A percentile compares a stretch with the other conserved stretches of the same genome.
These are phyloP conservation scores for Lasioglossum villosulum DNA, from an alignment of 2,888 invertebrate species.

Conservation along the genomic window DNA sequence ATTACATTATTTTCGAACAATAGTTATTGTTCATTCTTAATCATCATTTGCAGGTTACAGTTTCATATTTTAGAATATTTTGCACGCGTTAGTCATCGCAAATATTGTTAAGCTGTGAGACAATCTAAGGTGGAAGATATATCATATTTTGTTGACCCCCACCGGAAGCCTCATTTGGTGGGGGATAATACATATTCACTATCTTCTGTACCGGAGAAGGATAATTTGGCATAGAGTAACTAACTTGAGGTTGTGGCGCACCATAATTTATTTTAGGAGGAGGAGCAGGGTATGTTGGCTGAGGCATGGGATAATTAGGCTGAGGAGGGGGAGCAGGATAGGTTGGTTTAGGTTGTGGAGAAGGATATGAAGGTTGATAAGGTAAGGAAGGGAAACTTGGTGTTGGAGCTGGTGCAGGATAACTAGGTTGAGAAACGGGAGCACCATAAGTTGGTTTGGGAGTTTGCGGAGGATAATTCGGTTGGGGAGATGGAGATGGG, in stretches of 20 bases:
- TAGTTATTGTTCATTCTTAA: not conserved
- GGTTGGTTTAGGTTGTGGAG: not conserved
- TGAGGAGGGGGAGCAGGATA: not conserved
- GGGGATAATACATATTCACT: not conserved
- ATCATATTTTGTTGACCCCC: not conserved
- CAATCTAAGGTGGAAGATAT: not conserved
- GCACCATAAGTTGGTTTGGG: not conserved
- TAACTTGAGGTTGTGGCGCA: not conserved
- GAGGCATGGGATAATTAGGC: not conserved
- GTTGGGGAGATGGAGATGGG: not conserved
- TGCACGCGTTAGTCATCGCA: not conserved
- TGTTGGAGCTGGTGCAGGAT: not conserved
- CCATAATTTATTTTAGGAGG: not conserved
- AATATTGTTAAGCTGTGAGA: not conserved
- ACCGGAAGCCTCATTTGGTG: not conserved
- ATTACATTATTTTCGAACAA: not conserved
- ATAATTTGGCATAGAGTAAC: not conserved
- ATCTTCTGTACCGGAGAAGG: not conserved
- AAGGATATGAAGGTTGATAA: not conserved
- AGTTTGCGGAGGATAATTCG: slow-evolving; percentile 18
- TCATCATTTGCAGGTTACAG: not conserved
- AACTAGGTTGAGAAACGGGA: not conserved
- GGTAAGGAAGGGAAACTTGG: slow-evolving; percentile 7
- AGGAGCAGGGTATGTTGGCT: not conserved
- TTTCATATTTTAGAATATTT: not conserved